phyloP scores from a whole-genome alignment of 1,140 invertebrate genomes.

The Holcopasites calliopsidis region DNA sequence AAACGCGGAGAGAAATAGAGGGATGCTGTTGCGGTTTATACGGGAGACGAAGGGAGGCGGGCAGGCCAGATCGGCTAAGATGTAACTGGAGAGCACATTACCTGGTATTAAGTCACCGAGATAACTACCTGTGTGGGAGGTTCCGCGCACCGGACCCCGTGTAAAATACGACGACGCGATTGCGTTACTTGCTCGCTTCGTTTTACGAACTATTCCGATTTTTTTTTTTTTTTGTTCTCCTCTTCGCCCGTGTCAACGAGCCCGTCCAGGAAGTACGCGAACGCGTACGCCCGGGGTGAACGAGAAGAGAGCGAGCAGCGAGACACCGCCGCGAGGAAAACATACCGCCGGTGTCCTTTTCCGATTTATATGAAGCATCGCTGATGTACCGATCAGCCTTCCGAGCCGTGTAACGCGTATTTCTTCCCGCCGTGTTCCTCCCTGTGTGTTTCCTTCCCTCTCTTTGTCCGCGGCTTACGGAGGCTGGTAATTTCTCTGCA shows the following conservation, averaged over 20 bases:
- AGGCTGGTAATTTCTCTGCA: not conserved
- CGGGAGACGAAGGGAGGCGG: constrained; percentile 37
- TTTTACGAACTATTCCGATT: constrained; percentile 55
- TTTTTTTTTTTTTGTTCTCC: not conserved
- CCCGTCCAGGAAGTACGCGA: constrained; percentile 29
- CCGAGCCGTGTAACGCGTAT: constrained; percentile 36
- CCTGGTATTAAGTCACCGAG: constrained; percentile 78
- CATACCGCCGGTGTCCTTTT: constrained; percentile 32
- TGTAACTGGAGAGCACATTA: constrained; percentile 78
- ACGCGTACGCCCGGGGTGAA: constrained; percentile 17
- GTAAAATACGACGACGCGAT: constrained; percentile 57
- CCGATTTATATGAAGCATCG: constrained; percentile 55
- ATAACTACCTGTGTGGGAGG: constrained; percentile 77
- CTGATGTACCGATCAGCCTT: constrained; percentile 45
- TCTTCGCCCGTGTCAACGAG: constrained; percentile 40
- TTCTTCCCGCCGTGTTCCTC: not conserved
- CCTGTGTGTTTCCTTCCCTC: too few species aligned
- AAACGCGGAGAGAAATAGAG: not conserved
- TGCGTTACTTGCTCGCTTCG: constrained; percentile 39
- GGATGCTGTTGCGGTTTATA: not conserved
- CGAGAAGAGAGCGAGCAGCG: not conserved
- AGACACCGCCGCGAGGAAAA: constrained; percentile 14
- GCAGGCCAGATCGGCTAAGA: constrained; percentile 65
- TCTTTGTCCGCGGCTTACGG: not conserved
- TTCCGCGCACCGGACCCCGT: constrained; percentile 51